Evolutionary conservation across 2,113 vertebrate species (phyloP).

Genomic region (Antechinus flavipes): DNA sequence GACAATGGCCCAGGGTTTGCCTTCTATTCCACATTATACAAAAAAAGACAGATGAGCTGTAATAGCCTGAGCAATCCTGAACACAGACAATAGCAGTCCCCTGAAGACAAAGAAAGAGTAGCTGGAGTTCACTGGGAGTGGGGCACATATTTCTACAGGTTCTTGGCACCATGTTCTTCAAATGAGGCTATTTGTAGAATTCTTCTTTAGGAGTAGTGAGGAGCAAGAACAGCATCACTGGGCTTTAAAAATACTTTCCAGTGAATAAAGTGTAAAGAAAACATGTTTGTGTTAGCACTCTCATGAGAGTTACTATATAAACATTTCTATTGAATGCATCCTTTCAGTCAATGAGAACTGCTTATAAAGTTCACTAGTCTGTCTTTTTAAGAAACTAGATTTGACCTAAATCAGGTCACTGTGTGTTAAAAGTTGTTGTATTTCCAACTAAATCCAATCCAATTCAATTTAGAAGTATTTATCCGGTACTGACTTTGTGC

Average conservation of each 20-base stretch:
- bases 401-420: constrained; percentile 58
- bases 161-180: constrained; percentile 61
- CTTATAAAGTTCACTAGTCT: constrained; percentile 63
- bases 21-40: not conserved
- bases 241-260: constrained; percentile 74
- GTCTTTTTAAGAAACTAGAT: constrained; percentile 63
- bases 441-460: not conserved
- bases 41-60: constrained; percentile 9
- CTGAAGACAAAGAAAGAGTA: constrained; percentile 16
- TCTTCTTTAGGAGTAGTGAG: constrained; percentile 64
- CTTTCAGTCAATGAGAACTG: constrained; percentile 3
- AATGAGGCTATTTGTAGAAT: constrained; percentile 52
- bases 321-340: constrained; percentile 19
- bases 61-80: constrained; percentile 3
- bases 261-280: constrained; percentile 77
- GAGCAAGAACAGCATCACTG: constrained; percentile 65
- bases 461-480: not conserved
- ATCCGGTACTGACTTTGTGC: not conserved
- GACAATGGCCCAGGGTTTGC: constrained; percentile 17
- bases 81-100: not conserved
- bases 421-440: not conserved
- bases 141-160: constrained; percentile 3
- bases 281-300: constrained; percentile 78
- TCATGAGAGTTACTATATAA: constrained; percentile 70
- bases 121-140: not conserved